Evolutionary conservation across 2,888 invertebrate genomes (phyloP), one percentile per base, ranked within the genome.

Genomic region (Melieria picta): DNA sequence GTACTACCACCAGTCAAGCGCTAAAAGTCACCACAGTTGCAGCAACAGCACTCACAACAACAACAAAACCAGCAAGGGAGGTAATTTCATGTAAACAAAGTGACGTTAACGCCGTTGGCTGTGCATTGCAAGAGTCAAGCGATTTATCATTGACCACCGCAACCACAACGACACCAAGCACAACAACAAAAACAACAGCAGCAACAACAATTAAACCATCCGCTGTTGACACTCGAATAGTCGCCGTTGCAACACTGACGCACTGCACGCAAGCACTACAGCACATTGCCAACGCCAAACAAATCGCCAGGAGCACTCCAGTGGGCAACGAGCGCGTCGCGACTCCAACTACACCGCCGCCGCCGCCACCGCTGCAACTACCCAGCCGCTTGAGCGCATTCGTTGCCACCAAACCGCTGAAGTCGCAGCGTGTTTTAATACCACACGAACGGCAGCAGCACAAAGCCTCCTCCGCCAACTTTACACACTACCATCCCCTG

Each of bases 221-320:
- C 30, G 30, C 30, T 30, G 30, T 30, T 30, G 30, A 30, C 30
- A 30, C 30, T 30, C 30, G 30, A 30, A 30, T 3, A 30, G 30
- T 30, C 30, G 30, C 30, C 30, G 30, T 30, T 30, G 30, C 73
- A 50, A 69, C 71, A 5, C 16, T 65, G 43, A 72, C 71, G 62
- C 60, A 58, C 68, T 76, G 74, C 66, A 72, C 73, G 63, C 48
- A 66, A 47, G 75, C 75, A 64, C 64, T 75, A 64, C 75, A 77
- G 62, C 75, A 76, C 47, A 75, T 75, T 69, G 75, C 66, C n/a
- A 75, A 77, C 43, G 74, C 76, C 42, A 76, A 75, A 65, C 66
- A 76, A 69, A 57, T 74, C 42, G 58, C 71, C 7, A 50, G 46
- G 57, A 13, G 65, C 66, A 57, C n/a, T 66, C 45, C 60, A 65